Evolutionary conservation across 92 coral and sea anemone genomes (phyloP), one percentile per base, ranked within the genome.

Genomic region (Porites lobata): DNA sequence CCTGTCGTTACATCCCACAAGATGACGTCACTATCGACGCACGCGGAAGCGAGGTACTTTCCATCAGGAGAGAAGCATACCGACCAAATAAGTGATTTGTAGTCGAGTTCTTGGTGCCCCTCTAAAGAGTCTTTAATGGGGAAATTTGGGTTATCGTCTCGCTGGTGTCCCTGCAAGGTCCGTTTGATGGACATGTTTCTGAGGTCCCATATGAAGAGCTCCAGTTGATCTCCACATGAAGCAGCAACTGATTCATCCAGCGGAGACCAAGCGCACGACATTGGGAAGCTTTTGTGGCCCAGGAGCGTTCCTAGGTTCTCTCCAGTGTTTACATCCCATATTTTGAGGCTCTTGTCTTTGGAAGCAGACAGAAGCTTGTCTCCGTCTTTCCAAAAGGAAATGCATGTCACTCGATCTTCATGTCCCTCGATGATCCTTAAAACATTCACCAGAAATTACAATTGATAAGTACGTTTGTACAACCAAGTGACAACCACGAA

Each of bases 191-290:
- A 51, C 20, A 58, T 32, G 15, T 64, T 19, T 12, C 51, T 72
- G 69, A 91, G 78, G 79, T 91, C 91, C 94, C 94, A 91, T n/a
- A 91, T 82, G 29, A 82, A 83, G 82, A 91, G 79, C 75, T 91
- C 94, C 76, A 91, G 80, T 20, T 87, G 52, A 72, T 91, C 89
- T 0, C 94, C 94, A 19, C 94, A 82, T 12, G 85, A 87, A 9
- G 94, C 94, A 52, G 73, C 91, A 21, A 91, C 66, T 4, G 88
- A 83, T 15, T 91, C 88, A 79, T 87, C 82, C 54, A 76, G 70
- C 1, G 94, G 91, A 1, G 91, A 86, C 91, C 91, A 91, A 21
- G 91, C 91, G 62, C 94, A 91, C 22, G 85, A 86, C 59, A 86
- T 56, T 12, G 91, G 94, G 62, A 53, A 78, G 38, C 88, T 82